These are phyloP conservation scores for Artemia sinica DNA, from an alignment of 2,888 invertebrate species.

Conservation along the genomic window DNA sequence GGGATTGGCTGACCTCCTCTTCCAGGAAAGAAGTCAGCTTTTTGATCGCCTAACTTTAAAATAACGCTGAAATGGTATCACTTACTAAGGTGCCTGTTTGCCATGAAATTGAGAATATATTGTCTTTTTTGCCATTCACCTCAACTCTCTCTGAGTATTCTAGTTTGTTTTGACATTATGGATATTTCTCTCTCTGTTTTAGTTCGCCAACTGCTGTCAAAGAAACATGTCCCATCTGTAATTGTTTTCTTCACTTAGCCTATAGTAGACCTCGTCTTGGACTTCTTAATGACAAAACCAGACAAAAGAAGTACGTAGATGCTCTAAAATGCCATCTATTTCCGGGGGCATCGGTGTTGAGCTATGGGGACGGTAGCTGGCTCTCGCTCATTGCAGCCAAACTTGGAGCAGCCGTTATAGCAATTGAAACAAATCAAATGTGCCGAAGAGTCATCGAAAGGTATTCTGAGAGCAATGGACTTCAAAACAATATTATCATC, in stretches of 20 bases:
- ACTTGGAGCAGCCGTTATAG: conserved; percentile 46
- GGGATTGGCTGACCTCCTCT: too few species aligned
- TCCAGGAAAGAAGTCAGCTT: too few species aligned
- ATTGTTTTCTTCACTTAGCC: conserved; percentile 59
- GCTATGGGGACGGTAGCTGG: conserved; percentile 62
- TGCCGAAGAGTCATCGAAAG: conserved; percentile 45
- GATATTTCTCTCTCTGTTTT: too few species aligned
- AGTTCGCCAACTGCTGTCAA: not conserved
- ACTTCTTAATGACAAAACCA: conserved; percentile 55
- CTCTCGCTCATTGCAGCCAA: conserved; percentile 54
- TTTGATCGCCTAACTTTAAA: too few species aligned
- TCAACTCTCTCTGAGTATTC: too few species aligned
- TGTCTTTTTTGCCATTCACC: too few species aligned
- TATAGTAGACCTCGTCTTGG: conserved; percentile 66
- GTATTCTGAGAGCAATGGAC: conserved; percentile 45
- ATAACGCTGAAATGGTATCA: too few species aligned
- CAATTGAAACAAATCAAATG: conserved; percentile 46
- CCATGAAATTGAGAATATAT: conserved; percentile 2
- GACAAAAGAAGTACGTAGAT: conserved; percentile 47
- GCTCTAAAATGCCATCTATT: conserved; percentile 44
- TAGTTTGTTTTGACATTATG: too few species aligned
- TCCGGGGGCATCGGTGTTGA: conserved; percentile 45
- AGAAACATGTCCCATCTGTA: conserved; percentile 46
- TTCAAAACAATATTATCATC: conserved; percentile 45
- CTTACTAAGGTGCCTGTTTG: not conserved